Conservation (phyloP, 2,113 vertebrate genomes). For the Hepsetus odoe region DNA sequence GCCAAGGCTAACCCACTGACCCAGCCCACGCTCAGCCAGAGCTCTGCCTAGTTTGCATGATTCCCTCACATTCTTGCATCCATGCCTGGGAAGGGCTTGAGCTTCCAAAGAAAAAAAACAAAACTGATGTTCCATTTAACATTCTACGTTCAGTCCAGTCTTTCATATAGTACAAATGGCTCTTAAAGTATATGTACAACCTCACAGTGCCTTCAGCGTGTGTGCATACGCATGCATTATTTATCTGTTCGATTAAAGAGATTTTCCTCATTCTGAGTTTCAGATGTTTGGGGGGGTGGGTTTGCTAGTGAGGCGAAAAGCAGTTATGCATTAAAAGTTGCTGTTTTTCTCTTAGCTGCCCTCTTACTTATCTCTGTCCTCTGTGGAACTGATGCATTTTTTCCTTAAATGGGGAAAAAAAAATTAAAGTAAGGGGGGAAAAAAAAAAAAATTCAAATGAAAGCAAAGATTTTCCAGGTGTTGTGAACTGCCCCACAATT, state of each 20-base stretch:
- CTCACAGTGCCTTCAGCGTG: conserved; percentile 30
- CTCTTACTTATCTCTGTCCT: too few relatives aligned
- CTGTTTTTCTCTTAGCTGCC: too few relatives aligned
- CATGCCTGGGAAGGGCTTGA: not conserved
- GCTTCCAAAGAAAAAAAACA: not conserved
- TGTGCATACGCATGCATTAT: conserved; percentile 32
- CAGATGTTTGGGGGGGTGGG: not conserved
- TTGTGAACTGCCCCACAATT: too few relatives aligned
- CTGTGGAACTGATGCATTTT: too few relatives aligned
- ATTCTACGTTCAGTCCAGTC: not conserved
- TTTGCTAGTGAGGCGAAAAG: not conserved
- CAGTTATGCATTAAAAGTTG: not conserved
- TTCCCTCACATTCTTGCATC: not conserved
- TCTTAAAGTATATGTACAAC: conserved; percentile 42
- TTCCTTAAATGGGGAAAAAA: too few relatives aligned
- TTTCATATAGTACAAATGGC: not conserved
- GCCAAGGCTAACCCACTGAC: conserved; percentile 9
- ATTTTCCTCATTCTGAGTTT: not conserved
- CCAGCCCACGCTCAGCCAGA: not conserved
- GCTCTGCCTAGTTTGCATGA: not conserved
- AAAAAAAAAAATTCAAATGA: too few relatives aligned
- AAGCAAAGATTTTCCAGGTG: too few relatives aligned
- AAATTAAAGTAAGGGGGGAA: too few relatives aligned
- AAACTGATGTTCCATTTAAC: not conserved
- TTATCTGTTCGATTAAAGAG: conserved; percentile 35